Conservation (phyloP, 2,888 invertebrate genomes). For the Pristionchus exspectatus region DNA sequence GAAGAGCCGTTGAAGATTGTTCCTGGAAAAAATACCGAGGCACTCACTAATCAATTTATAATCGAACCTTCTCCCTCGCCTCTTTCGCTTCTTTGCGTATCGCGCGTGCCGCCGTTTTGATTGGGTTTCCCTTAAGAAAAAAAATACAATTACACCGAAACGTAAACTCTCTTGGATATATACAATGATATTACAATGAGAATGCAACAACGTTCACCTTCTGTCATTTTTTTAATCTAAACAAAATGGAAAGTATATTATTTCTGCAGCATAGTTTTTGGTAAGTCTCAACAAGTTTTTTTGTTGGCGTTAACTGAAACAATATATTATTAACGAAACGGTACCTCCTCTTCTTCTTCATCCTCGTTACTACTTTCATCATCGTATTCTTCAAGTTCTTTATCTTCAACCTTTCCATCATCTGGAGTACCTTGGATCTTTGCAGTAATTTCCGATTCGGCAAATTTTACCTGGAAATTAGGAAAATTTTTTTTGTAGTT, state of each 20-base stretch:
- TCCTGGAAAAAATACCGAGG: neutral
- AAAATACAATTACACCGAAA: neutral
- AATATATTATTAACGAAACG: too few species aligned
- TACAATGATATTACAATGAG: too few species aligned
- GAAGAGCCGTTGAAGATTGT: slow-evolving; percentile 42
- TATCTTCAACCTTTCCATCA: neutral
- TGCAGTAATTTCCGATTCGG: neutral
- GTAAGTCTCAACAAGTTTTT: too few species aligned
- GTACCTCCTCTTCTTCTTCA: neutral
- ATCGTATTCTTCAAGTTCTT: slow-evolving; percentile 3
- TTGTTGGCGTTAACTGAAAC: too few species aligned
- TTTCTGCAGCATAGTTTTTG: too few species aligned
- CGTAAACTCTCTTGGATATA: neutral
- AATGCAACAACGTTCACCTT: too few species aligned
- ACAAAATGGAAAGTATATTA: too few species aligned
- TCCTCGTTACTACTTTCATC: neutral
- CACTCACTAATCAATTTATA: neutral
- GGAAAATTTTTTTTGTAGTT: neutral
- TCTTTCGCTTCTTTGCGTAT: slow-evolving; percentile 4
- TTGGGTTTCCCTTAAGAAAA: neutral
- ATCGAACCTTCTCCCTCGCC: slow-evolving; percentile 2
- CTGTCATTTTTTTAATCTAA: too few species aligned
- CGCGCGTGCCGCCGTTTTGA: neutral
- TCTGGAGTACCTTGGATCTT: neutral
- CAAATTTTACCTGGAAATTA: slow-evolving; percentile 17